Base-by-base conservation (phyloP, 2,797 vertebrate genomes). In the Peromyscus aztecus region DNA sequence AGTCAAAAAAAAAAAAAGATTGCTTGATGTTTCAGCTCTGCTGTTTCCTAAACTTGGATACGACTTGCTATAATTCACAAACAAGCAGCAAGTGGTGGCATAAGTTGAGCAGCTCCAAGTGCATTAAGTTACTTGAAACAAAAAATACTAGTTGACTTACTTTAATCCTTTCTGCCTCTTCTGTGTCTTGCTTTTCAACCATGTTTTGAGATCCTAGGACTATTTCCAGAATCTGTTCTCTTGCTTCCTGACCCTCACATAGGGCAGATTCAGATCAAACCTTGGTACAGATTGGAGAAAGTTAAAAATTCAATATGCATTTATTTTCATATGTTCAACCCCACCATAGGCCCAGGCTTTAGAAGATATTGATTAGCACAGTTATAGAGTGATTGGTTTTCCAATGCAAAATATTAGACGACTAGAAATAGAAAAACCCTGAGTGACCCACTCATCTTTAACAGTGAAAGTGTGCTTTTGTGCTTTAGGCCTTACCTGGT, bases 61-160 rank as follows among this genome's bases (percentile, higher is more conserved):
- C 57, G n/a, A 1, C 14, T 84, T 84, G 1, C 65, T 93, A 40
- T 84, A 91, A 96, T 49, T 84, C n/a, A 13, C 78, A 81, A 85
- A 37, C 1, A 96, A 97, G 81, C 6, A 96, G 84, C 12, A 24
- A 40, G 37, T 89, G 49, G 12, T 78, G 43, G 89, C 95, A 69
- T 94, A 89, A 92, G 10, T 65, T 88, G 84, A 88, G 55, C 12
- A 65, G 8, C 92, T 94, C 78, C 52, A 92, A 93, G 31, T 63
- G 73, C 61, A 92, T 71, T 90, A 90, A 78, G 43, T 88, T 93
- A 85, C 55, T 95, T 92, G 77, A 92, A 84, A 40, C 63, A 27
- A 83, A 83, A 34, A 75, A 67, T 69, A 65, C 52, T 10, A 90
- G 80, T 63, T 77, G 77, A 55, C 14, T 55, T 73, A 40, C 82